Conservation (phyloP, 2,888 invertebrate genomes). For the Dromius quadrimaculatus region DNA sequence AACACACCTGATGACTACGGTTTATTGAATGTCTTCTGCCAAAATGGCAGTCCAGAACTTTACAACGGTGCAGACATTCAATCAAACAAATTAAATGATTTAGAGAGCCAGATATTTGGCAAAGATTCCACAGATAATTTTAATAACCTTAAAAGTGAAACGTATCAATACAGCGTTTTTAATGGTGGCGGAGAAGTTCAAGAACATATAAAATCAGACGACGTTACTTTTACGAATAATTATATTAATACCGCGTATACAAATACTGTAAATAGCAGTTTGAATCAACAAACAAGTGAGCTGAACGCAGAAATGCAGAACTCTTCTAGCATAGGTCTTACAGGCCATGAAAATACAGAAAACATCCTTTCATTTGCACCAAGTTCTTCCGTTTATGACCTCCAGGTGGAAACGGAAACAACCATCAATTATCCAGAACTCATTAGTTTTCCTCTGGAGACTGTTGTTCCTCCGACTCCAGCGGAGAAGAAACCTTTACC, state of each 20-base stretch:
- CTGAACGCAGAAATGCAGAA: conserved; percentile 11
- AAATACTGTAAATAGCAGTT: conserved; percentile 26
- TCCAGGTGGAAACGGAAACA: neutral
- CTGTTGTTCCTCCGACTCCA: neutral
- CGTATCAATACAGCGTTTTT: conserved; percentile 42
- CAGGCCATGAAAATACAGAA: conserved; percentile 19
- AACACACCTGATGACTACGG: conserved; percentile 37
- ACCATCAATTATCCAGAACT: neutral
- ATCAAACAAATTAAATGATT: conserved; percentile 20
- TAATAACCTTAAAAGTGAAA: conserved; percentile 30
- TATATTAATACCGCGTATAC: conserved; percentile 37
- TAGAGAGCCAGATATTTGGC: conserved; percentile 42
- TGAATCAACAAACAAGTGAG: conserved; percentile 33
- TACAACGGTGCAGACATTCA: conserved; percentile 40
- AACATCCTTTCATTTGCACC: conserved; percentile 25
- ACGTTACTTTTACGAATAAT: conserved; percentile 37
- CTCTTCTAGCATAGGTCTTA: conserved; percentile 6
- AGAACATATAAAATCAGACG: conserved; percentile 20
- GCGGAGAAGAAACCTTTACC: conserved; percentile 1
- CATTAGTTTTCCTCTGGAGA: conserved; percentile 17
- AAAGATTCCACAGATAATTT: conserved; percentile 35
- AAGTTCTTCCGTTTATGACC: conserved; percentile 19
- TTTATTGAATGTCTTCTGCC: conserved; percentile 34
- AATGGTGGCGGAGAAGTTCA: conserved; percentile 47
- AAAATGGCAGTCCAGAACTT: conserved; percentile 10